Conservation (phyloP, 2,888 invertebrate genomes). For the Catocala fraxini region DNA sequence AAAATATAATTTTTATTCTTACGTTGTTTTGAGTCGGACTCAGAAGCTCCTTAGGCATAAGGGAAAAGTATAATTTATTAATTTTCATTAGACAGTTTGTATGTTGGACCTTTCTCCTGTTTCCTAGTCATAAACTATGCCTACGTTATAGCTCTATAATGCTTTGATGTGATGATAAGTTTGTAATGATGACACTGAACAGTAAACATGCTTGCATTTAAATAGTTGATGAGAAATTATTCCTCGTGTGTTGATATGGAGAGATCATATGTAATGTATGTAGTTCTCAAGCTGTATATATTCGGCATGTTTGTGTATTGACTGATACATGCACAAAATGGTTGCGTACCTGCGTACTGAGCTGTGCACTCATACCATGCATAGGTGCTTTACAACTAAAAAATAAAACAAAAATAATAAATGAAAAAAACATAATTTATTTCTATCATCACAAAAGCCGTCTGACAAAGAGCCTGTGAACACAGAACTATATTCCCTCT, state of each 20-base stretch:
- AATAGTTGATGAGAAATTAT: slow-evolving; percentile 8
- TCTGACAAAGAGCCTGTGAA: slow-evolving; percentile 70
- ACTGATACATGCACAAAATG: slow-evolving; percentile 47
- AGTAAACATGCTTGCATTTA: slow-evolving; percentile 27
- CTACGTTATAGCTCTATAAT: slow-evolving; percentile 30
- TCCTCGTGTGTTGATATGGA: too few relatives aligned
- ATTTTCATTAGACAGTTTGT: slow-evolving; percentile 57
- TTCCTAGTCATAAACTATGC: slow-evolving; percentile 24
- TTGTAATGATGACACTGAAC: slow-evolving; percentile 18
- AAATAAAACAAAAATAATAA: slow-evolving; percentile 79
- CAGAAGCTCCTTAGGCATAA: slow-evolving; percentile 77
- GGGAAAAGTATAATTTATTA: slow-evolving; percentile 58
- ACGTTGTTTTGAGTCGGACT: slow-evolving; percentile 76
- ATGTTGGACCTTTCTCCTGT: slow-evolving; percentile 78
- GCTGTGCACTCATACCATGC: slow-evolving; percentile 67
- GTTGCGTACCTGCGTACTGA: slow-evolving; percentile 60
- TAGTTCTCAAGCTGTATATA: background rate
- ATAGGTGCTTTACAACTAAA: slow-evolving; percentile 75
- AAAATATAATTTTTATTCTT: slow-evolving; percentile 60
- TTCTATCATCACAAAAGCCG: slow-evolving; percentile 75
- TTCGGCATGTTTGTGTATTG: slow-evolving; percentile 30
- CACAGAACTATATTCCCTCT: slow-evolving; percentile 69
- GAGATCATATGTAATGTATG: too few relatives aligned
- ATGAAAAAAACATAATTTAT: slow-evolving; percentile 81
- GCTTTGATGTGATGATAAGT: slow-evolving; percentile 29